Base-by-base conservation (phyloP, 2,888 invertebrate species). In the Schrankia costaestrigalis region DNA sequence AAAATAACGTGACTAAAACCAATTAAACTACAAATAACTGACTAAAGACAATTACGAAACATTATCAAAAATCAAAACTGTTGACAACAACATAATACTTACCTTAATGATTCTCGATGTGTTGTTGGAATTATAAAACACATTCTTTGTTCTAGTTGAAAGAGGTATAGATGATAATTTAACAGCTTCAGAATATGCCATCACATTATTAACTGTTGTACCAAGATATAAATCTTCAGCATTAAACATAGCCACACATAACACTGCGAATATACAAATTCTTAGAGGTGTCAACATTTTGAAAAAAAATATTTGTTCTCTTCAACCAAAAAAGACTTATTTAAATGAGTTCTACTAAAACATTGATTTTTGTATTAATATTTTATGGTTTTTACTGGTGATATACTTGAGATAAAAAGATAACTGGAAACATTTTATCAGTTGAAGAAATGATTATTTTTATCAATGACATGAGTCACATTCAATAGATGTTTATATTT, bases 71-170 rank as follows among this genome's bases (percentile, higher is more conserved):
- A n/a, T n/a, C n/a, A n/a, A n/a, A n/a, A n/a, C n/a, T n/a, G n/a
- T n/a, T n/a, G n/a, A n/a, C n/a, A n/a, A n/a, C n/a, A n/a, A n/a
- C n/a, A n/a, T n/a, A n/a, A n/a, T 11, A 31, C 61, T 51, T 30
- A 85, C 85, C 73, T 69, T 82, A n/a, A 86, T 79, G 19, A 59
- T 36, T 11, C 35, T 52, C 2, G 63, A 57, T 6, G 57, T 49
- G 9, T 58, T 64, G 14, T 63, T 66, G 3, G 72, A 70, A 32
- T 69, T 78, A 31, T 69, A 86, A 31, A 82, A 86, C 0, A 85
- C 78, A 42, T 77, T 83, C 36, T 86, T 84, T 1, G 63, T 65
- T 32, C 86, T 67, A 0, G 49, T 56, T 2, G 38, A 68, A 0
- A 82, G 19, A 0, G 80, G 84, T 5, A 83, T 44, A 0, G 71